Base-by-base conservation (phyloP, 2,888 invertebrate species). In the Girardia tigrina region DNA sequence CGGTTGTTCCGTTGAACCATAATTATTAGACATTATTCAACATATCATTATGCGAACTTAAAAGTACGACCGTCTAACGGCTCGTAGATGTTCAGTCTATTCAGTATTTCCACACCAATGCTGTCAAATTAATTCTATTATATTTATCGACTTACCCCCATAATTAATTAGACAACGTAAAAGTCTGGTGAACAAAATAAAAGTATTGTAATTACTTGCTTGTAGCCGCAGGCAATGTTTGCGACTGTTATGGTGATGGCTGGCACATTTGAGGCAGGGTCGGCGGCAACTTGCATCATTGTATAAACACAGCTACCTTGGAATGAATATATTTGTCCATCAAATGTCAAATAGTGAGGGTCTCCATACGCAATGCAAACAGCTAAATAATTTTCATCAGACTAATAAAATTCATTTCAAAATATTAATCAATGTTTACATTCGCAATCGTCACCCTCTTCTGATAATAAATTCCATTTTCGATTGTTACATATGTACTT, bases 271-370 rank as follows among this genome's bases (percentile, higher is more conserved):
- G 56, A 26, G 0, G n/a, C 12, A 1, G 28, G 29, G 26, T 36
- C 28, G 26, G 70, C 77, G 26, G 77, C 77, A n/a, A 78, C 78
- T 4, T 80, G 81, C 78, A 80, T 91, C 74, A 93, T 86, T 14
- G 91, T 87, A 79, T 93, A 93, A 77, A 91, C 90, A 82, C 93
- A 93, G 77, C 89, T 89, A 0, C 93, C 93, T 84, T 92, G 91
- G 84, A 92, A 93, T 82, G 92, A 91, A 82, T 88, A 93, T 76
- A 88, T 86, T 1, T 87, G 88, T 0, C 90, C 90, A 84, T 94
- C 93, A 83, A 91, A 94, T 0, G 91, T 91, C 80, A 88, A 88
- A 81, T 90, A 89, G 84, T 94, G 93, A 0, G 92, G 91, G 82
- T 92, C 92, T 0, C 94, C 93, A 90, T 91, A 92, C 0, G 90